Percentiles rank a stretch among this genome's conserved stretches.
Conservation (phyloP, 2,113 vertebrate species). For the Rhombomys opimus region DNA sequence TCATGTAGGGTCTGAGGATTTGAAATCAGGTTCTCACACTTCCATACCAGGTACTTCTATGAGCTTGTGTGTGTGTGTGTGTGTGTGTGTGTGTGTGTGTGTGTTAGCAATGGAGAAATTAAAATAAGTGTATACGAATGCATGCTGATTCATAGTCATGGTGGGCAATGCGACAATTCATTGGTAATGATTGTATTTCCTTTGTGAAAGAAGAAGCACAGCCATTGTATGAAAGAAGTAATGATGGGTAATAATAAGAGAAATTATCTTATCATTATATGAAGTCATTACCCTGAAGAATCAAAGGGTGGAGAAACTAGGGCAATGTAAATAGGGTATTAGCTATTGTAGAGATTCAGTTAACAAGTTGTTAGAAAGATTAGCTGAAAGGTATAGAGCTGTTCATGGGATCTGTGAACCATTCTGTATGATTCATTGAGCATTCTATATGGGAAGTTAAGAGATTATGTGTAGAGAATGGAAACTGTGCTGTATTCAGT, state of each 20-base stretch:
- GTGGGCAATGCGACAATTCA: neutral
- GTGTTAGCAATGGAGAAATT: neutral
- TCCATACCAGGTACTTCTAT: too few species aligned
- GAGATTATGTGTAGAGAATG: neutral
- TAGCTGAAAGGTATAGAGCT: neutral
- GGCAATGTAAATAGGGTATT: too few species aligned
- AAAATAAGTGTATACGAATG: neutral
- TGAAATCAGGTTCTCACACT: neutral
- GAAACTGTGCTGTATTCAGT: neutral
- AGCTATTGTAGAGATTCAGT: neutral
- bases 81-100: neutral
- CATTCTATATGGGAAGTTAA: neutral
- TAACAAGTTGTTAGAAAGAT: neutral
- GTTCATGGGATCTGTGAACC: too few species aligned
- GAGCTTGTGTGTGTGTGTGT: too few species aligned
- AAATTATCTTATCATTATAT: too few species aligned
- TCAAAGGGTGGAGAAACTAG: neutral
- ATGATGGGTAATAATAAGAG: too few species aligned
- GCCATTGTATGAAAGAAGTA: neutral
- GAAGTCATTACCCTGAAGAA: neutral
- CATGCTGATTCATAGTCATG: neutral
- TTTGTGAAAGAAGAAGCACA: constrained; percentile 6
- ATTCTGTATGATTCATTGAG: neutral
- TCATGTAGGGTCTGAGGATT: neutral
- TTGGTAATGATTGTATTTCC: neutral